A percentile compares a stretch with the other conserved stretches of the same genome.
These are phyloP conservation scores for Euwallacea similis DNA, from an alignment of 1,140 invertebrate species.

Conservation along the genomic window DNA sequence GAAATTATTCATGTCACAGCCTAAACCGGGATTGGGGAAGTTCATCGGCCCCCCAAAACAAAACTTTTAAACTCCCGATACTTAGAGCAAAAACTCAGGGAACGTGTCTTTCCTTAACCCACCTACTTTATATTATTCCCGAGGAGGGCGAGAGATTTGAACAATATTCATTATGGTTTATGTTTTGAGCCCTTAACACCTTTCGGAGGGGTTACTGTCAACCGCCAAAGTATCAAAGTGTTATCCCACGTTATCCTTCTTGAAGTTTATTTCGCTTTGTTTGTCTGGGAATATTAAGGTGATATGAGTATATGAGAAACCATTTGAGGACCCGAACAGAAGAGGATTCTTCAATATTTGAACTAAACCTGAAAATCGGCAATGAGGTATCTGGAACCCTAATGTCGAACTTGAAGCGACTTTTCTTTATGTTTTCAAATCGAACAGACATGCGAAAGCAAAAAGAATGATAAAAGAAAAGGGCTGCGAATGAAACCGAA, in stretches of 20 bases:
- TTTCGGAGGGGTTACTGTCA: conserved; percentile 25
- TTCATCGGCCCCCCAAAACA: conserved; percentile 12
- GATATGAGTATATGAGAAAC: no score
- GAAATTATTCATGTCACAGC: conserved; percentile 39
- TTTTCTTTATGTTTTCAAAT: not conserved
- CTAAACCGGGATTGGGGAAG: conserved; percentile 23
- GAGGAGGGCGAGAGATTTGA: conserved; percentile 27
- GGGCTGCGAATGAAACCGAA: conserved; percentile 22
- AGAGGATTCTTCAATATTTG: no score
- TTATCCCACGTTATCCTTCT: conserved; percentile 33
- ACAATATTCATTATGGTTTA: conserved; percentile 40
- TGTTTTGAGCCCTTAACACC: conserved; percentile 28
- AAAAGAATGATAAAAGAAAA: conserved; percentile 17
- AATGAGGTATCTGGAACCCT: no score
- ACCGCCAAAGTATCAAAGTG: conserved; percentile 24
- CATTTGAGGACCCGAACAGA: no score
- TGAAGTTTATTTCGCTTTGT: conserved; percentile 24
- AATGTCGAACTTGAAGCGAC: no score
- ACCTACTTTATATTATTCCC: conserved; percentile 34
- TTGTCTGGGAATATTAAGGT: not conserved
- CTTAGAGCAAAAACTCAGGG: conserved; percentile 29
- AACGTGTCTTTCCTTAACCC: conserved; percentile 37
- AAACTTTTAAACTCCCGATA: conserved; percentile 36
- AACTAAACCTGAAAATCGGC: no score
- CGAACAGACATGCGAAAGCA: conserved; percentile 6